Conservation (phyloP, 2,113 vertebrate genomes). For the Macrotis lagotis region DNA sequence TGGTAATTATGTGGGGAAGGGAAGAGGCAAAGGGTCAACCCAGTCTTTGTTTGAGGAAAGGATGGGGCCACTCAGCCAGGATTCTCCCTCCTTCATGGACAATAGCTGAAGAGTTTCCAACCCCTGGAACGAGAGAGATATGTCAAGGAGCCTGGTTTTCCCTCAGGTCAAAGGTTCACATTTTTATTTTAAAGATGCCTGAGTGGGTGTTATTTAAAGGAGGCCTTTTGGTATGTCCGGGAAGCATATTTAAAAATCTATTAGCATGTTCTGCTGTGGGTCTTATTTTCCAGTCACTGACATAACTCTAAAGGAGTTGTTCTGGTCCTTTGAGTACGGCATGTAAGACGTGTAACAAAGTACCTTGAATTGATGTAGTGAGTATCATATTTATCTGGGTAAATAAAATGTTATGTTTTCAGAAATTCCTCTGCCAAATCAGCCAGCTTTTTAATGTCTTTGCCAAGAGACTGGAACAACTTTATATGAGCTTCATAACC, state of each 20-base stretch:
- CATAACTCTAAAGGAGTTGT: slow-evolving; percentile 43
- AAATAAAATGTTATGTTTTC: slow-evolving; percentile 68
- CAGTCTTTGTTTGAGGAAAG: background rate
- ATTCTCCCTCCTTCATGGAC: background rate
- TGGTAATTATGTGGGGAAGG: background rate
- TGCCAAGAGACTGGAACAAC: slow-evolving; percentile 53
- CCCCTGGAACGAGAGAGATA: background rate
- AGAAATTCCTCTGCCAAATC: slow-evolving; percentile 36
- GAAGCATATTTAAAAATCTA: slow-evolving; percentile 66
- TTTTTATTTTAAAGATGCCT: slow-evolving; percentile 24
- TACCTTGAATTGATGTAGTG: slow-evolving; percentile 69
- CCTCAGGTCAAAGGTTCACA: slow-evolving; percentile 3
- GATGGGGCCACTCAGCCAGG: background rate
- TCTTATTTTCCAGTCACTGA: slow-evolving; percentile 50
- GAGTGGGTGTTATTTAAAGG: slow-evolving; percentile 27
- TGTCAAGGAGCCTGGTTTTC: background rate
- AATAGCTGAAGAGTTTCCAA: background rate
- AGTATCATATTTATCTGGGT: slow-evolving; percentile 71
- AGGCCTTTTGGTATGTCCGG: slow-evolving; percentile 34
- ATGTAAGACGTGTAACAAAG: slow-evolving; percentile 59
- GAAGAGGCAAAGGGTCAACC: background rate
- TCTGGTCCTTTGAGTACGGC: slow-evolving; percentile 53
- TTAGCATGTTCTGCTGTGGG: slow-evolving; percentile 52
- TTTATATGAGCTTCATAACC: slow-evolving; percentile 32
- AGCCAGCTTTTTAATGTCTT: slow-evolving; percentile 41